Percentiles rank a stretch among this genome's conserved stretches.
Conservation (phyloP, 2,113 vertebrate species). For the Setophaga petechia region DNA sequence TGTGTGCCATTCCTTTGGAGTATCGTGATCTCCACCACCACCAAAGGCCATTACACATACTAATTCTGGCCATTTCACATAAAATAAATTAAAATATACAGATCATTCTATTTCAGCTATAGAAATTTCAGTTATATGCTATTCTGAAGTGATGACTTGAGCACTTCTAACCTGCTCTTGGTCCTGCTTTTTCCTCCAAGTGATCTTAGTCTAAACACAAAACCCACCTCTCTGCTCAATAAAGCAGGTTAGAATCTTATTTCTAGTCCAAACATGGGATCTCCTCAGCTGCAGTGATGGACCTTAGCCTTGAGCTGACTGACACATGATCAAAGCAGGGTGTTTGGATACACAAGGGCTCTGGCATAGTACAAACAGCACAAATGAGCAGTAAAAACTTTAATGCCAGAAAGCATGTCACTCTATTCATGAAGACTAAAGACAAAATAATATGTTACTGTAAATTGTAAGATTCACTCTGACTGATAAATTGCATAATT, state of each 20-base stretch:
- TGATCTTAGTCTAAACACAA: not conserved
- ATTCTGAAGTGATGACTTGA: not conserved
- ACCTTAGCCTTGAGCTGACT: not conserved
- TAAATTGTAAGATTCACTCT: not conserved
- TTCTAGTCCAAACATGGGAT: not conserved
- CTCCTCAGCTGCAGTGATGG: not conserved
- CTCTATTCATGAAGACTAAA: not conserved
- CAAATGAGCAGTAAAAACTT: not conserved
- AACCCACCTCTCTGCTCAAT: not conserved
- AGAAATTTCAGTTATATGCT: not conserved
- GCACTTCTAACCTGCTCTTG: not conserved
- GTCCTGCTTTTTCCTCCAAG: not conserved
- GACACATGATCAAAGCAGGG: not conserved
- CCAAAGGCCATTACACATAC: not conserved
- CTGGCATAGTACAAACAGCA: not conserved
- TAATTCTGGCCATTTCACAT: not conserved
- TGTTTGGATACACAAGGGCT: not conserved
- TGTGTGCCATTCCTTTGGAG: not conserved
- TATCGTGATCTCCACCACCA: not conserved
- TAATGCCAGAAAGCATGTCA: not conserved
- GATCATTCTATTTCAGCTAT: not conserved
- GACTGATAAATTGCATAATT: not conserved
- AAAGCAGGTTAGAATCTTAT: not conserved
- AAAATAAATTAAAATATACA: not conserved
- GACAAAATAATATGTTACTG: not conserved